Percentiles rank a stretch among this genome's conserved stretches.
Evolutionary conservation across 2,888 invertebrate species (phyloP).

Genomic region (Lasioglossum zephyrum): DNA sequence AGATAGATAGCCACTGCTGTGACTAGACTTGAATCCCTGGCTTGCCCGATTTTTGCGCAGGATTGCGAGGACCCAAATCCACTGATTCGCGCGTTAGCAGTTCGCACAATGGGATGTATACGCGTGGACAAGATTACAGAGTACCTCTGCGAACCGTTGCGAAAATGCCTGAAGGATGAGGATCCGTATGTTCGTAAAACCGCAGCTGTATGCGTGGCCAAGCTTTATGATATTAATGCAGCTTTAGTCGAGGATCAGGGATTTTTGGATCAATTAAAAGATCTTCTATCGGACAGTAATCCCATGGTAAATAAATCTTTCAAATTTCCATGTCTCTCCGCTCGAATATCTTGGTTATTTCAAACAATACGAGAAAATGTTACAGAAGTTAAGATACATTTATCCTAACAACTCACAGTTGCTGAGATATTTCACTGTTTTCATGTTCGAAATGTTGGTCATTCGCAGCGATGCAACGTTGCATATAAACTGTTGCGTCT

Average conservation of each 20-base stretch:
- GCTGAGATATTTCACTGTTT: too few relatives aligned
- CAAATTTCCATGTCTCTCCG: constrained; percentile 9
- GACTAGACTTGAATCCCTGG: constrained; percentile 85
- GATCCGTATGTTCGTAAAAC: constrained; percentile 99
- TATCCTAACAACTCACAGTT: too few relatives aligned
- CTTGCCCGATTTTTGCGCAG: constrained; percentile 87
- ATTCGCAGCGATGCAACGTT: too few relatives aligned
- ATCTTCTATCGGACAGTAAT: constrained; percentile 98
- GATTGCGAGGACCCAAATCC: constrained; percentile 99
- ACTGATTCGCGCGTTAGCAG: constrained; percentile 98
- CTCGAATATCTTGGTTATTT: too few relatives aligned
- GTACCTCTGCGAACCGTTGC: constrained; percentile 98
- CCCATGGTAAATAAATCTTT: constrained; percentile 92
- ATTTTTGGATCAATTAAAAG: constrained; percentile 98
- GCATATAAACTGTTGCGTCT: too few relatives aligned
- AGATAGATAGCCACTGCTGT: constrained; percentile 83
- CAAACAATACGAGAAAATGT: too few relatives aligned
- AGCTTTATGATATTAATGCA: constrained; percentile 97
- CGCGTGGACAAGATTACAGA: constrained; percentile 99
- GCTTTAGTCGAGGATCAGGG: constrained; percentile 91
- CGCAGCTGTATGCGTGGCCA: constrained; percentile 99
- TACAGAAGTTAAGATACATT: too few relatives aligned
- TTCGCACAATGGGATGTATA: constrained; percentile 99
- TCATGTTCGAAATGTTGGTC: too few relatives aligned
- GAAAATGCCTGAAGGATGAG: constrained; percentile 97